phyloP scores from a whole-genome alignment of 2,113 vertebrate species.

The Urocitellus parryii region DNA sequence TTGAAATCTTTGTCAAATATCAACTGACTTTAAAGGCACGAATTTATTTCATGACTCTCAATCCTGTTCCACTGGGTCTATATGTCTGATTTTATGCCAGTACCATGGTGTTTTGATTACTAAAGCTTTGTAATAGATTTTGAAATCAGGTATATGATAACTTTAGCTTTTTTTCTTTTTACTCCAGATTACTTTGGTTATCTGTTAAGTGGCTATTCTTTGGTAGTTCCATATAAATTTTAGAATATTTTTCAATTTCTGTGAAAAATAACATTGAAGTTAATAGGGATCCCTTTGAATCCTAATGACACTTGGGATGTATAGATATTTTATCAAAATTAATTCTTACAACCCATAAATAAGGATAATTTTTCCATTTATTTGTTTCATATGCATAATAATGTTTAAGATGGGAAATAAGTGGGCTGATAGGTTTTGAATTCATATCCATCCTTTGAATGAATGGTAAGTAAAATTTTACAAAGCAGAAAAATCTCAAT shows the following conservation, averaged over 20 bases:
- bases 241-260: neutral
- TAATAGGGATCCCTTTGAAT: neutral
- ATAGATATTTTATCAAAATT: neutral
- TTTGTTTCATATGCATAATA: neutral
- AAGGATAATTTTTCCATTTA: neutral
- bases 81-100: neutral
- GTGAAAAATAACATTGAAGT: neutral
- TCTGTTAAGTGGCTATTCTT: neutral
- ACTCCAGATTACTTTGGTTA: neutral
- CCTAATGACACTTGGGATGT: neutral
- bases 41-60: neutral
- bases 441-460: neutral
- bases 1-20: neutral
- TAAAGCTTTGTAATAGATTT: neutral
- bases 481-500: neutral
- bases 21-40: neutral
- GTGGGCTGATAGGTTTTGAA: neutral
- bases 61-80: neutral
- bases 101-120: neutral
- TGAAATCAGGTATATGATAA: neutral
- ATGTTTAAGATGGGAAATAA: neutral
- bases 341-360: neutral
- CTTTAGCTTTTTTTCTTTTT: neutral
- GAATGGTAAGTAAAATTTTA: conserved; percentile 6
- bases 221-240: neutral